phyloP scores from a whole-genome alignment of 1,140 invertebrate species.

The Ceratitis capitata region DNA sequence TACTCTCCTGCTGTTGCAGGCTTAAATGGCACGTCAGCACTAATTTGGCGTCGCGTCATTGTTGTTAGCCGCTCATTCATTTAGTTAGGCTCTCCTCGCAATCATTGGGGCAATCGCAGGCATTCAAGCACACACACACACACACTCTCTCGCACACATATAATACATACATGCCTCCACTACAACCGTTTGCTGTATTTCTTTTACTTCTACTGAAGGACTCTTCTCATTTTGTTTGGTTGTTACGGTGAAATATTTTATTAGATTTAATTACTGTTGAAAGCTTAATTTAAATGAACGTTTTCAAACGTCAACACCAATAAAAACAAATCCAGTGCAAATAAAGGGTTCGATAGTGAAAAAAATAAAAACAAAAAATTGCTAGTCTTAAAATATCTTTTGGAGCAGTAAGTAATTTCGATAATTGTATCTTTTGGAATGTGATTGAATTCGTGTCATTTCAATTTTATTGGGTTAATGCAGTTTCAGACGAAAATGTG shows the following conservation, averaged over 20 bases:
- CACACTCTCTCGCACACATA: neutral
- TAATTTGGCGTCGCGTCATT: neutral
- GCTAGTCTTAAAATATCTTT: neutral
- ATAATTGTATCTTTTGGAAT: neutral
- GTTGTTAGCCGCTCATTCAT: neutral
- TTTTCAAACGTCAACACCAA: neutral
- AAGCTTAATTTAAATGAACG: conserved; percentile 15
- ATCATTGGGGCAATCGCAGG: neutral
- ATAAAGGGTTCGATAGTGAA: neutral
- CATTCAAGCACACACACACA: neutral
- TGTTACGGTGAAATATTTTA: neutral
- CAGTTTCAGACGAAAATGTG: too few species aligned
- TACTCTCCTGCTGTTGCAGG: neutral
- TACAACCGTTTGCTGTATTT: neutral
- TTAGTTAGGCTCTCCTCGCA: neutral
- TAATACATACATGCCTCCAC: too few species aligned
- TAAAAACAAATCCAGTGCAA: neutral
- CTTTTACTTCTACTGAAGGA: neutral
- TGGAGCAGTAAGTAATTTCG: neutral
- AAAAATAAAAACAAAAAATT: neutral
- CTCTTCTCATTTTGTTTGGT: neutral
- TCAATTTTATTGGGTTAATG: too few species aligned
- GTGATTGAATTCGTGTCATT: neutral
- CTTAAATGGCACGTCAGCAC: neutral
- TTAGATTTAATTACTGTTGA: conserved; percentile 23